Evolutionary conservation across 2,113 vertebrate genomes (phyloP), one percentile per base, ranked within the genome.

Genomic region (Anser brachyrhynchus): DNA sequence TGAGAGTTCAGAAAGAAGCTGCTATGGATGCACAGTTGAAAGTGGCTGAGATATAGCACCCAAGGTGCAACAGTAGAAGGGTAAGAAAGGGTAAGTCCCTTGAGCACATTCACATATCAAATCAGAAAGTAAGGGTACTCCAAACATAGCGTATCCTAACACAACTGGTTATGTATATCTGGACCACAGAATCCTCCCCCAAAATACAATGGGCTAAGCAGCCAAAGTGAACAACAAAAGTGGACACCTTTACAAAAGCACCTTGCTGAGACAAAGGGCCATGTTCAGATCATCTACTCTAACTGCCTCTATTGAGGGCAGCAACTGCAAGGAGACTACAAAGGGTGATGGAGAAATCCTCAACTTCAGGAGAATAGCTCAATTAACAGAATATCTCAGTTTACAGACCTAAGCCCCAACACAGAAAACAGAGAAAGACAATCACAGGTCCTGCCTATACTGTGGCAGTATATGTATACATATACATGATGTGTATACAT

Each of bases 21-120:
- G 67, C 11, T 25, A 26, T 44, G 18, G 23, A 61, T 0, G 0
- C n/a, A 22, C 4, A 13, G 18, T 13, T 65, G 51, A 66, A 86
- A 74, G 22, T 10, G 13, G 7, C 46, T 73, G 43, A 54, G n/a
- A 43, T 55, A 6, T 21, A 46, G 37, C 5, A 46, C 11, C 19
- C 35, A 55, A 51, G 10, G 14, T 35, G 14, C 10, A 19, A 17
- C 17, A 31, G 52, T 82, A 26, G 51, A 77, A 90, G 4, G 9
- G 9, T 29, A 33, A 29, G 6, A 8, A 51, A 72, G 54, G 7
- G 2, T 26, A 64, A 39, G 7, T 62, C 28, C 11, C 18, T 23
- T 44, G 14, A 28, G 1, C 33, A 58, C 2, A 6, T 74, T 33
- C 21, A 73, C 10, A 2, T 57, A 37, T 9, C 11, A 62, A 73